These are phyloP conservation scores for Barypeithes pellucidus DNA, from an alignment of 2,888 invertebrate genomes.

Conservation along the genomic window DNA sequence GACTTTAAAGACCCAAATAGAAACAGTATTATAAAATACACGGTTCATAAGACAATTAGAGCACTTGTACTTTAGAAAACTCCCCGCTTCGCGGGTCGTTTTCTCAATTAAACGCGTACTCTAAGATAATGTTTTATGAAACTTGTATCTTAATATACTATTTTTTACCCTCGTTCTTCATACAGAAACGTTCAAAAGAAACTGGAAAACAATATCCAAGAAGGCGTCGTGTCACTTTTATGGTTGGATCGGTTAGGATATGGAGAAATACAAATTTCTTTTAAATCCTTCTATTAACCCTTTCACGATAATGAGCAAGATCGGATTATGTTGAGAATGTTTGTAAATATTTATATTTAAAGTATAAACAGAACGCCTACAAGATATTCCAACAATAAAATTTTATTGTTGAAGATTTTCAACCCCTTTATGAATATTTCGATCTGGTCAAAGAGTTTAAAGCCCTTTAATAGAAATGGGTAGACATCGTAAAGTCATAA, in stretches of 20 bases:
- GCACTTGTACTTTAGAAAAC: too few relatives aligned
- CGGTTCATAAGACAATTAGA: too few relatives aligned
- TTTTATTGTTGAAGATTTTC: conserved; percentile 3
- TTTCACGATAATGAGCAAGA: background rate
- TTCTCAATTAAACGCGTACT: too few relatives aligned
- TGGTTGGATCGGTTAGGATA: background rate
- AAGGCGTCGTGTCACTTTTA: background rate
- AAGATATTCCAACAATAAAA: conserved; percentile 16
- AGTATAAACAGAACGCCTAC: conserved; percentile 34
- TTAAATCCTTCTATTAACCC: background rate
- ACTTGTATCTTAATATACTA: too few relatives aligned
- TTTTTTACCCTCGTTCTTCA: too few relatives aligned
- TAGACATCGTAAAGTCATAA: conserved; percentile 6
- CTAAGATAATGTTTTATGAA: too few relatives aligned
- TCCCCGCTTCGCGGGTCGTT: too few relatives aligned
- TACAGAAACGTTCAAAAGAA: too few relatives aligned
- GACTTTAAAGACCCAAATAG: too few relatives aligned
- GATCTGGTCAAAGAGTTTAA: conserved; percentile 22
- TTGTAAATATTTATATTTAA: conserved; percentile 17
- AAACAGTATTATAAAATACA: too few relatives aligned
- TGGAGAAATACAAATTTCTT: background rate
- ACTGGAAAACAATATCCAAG: too few relatives aligned
- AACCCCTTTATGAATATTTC: conserved; percentile 7
- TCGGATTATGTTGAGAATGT: conserved; percentile 6
- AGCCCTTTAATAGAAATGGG: conserved; percentile 12